phyloP scores from a whole-genome alignment of 2,797 vertebrate genomes.

The Artibeus lituratus region DNA sequence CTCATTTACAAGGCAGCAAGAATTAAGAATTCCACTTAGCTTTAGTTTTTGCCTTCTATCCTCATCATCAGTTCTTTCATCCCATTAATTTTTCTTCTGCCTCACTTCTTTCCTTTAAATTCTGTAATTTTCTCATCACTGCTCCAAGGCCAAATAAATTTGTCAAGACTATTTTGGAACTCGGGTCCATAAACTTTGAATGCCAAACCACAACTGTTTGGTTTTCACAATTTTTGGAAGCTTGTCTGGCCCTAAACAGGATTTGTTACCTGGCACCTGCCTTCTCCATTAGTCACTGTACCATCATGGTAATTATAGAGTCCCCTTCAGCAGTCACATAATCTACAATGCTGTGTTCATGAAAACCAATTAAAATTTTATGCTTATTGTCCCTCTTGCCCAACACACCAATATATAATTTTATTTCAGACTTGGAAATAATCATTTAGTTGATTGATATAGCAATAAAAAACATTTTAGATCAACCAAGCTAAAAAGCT shows the following conservation, averaged over 20 bases:
- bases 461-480: conserved; percentile 80
- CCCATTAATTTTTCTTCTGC: conserved; percentile 39
- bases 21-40: background rate
- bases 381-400: conserved; percentile 62
- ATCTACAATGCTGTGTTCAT: conserved; percentile 60
- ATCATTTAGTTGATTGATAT: conserved; percentile 80
- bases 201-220: conserved; percentile 26
- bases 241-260: background rate
- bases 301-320: conserved; percentile 60
- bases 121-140: conserved; percentile 42
- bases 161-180: conserved; percentile 48
- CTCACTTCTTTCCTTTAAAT: conserved; percentile 35
- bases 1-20: background rate
- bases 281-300: conserved; percentile 61
- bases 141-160: conserved; percentile 43
- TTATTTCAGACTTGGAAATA: conserved; percentile 74
- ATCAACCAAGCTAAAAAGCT: conserved; percentile 78
- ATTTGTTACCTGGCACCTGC: conserved; percentile 56
- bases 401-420: conserved; percentile 63
- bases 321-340: conserved; percentile 56
- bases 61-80: background rate
- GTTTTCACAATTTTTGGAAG: conserved; percentile 63
- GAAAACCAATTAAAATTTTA: conserved; percentile 77
- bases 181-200: conserved; percentile 49
- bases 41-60: background rate